Evolutionary conservation across 2,797 vertebrate genomes (phyloP), one percentile per base, ranked within the genome.

Genomic region (Malurus leucopterus): DNA sequence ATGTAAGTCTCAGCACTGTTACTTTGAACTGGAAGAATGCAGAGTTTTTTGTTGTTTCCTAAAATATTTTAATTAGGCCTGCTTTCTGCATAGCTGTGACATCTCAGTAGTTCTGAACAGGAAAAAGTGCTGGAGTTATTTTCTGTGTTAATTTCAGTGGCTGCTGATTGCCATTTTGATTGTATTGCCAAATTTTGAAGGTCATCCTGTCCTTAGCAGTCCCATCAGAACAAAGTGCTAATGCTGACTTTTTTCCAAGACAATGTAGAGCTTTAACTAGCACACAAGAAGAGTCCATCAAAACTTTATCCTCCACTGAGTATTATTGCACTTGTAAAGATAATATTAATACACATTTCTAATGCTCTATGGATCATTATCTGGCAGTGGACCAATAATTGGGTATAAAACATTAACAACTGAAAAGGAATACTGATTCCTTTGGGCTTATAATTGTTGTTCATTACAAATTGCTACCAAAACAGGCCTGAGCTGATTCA

Each of bases 371-470:
- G 93, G 95, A 94, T 97, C 96, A 93, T 96, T 97, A 96, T 94
- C 92, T 96, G 96, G 96, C 95, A 96, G 85, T 71, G 64, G 76
- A 94, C 94, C 96, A 97, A 95, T 50, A 93, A 82, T 38, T 91
- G 77, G 67, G 67, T 88, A 96, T 95, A 95, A 97, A 97, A 91
- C 96, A 96, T 96, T 96, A 97, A 95, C 93, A 97, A 81, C 93
- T 95, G 94, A 96, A 93, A 96, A 95, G 90, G 71, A 90, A 78
- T 94, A 94, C 89, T 46, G 86, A 96, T 96, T 96, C 95, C 95
- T 97, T 92, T 86, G 96, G 96, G 91, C 94, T 96, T 96, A 57
- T 93, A 96, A 96, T 96, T 96, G 94, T 97, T 97, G 95, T 96
- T 97, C 92, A 69, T 97, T 96, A 94, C 57, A 96, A 96, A 96